A percentile compares a stretch with the other conserved stretches of the same genome.
These are phyloP conservation scores for Caenorhabditis wallacei DNA, from an alignment of 2,888 invertebrate species.

Conservation along the genomic window DNA sequence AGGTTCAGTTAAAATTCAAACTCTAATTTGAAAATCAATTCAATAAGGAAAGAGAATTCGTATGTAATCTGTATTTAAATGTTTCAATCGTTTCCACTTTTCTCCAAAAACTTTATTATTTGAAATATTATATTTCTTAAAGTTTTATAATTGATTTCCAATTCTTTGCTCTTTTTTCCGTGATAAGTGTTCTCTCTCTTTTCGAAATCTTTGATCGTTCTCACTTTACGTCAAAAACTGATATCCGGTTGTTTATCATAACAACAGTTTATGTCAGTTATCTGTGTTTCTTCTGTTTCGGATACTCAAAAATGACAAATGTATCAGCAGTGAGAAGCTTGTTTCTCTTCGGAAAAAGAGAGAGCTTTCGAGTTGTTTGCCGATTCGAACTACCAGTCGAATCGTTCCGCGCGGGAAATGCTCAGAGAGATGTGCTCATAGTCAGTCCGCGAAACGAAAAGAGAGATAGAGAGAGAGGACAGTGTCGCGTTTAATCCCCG, in stretches of 20 bases:
- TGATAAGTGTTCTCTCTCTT: not conserved
- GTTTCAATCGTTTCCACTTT: no score
- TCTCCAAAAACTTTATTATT: no score
- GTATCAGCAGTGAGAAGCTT: conserved; percentile 45
- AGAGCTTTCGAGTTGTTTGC: conserved; percentile 42
- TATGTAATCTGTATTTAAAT: no score
- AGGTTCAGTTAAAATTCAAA: no score
- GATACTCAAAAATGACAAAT: conserved; percentile 57
- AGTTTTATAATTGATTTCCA: no score
- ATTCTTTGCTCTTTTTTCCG: no score
- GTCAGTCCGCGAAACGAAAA: conserved; percentile 4
- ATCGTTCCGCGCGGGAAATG: conserved; percentile 51
- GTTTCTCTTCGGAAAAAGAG: conserved; percentile 24
- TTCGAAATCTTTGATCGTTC: not conserved
- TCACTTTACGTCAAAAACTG: conserved; percentile 1
- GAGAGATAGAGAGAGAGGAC: conserved; percentile 17
- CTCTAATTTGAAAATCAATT: no score
- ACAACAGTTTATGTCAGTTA: conserved; percentile 23
- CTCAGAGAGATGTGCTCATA: conserved; percentile 42
- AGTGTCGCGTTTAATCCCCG: conserved; percentile 63
- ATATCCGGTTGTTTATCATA: conserved; percentile 30
- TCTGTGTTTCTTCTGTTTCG: conserved; percentile 30
- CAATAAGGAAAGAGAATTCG: no score
- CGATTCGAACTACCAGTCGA: conserved; percentile 56
- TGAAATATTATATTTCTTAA: no score